Base-by-base conservation (phyloP, 2,113 vertebrate species). In the Mesembrinibis cayennensis region DNA sequence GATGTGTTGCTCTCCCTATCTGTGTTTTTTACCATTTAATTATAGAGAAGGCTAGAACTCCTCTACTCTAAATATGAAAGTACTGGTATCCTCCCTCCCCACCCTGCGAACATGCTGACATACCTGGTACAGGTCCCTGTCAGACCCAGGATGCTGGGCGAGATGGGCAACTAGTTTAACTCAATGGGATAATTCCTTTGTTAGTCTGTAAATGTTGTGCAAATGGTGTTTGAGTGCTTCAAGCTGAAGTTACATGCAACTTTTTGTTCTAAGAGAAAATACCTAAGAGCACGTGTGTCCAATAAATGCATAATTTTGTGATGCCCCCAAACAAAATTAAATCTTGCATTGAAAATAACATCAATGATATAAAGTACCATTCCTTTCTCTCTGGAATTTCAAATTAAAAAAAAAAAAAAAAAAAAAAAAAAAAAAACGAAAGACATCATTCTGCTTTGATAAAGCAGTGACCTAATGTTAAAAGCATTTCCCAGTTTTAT, bases 381-480 rank as follows among this genome's bases (percentile, higher is more conserved):
- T 94, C 30, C 30, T 77, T 97, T 69, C 34, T 91, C 32, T 77
- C 25, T 87, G 86, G 44, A 94, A 67, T 92, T 91, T 42, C 4
- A 2, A 82, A 85, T 77, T 34, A 3, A 65, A 69, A 62, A 59
- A 62, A 12, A 70, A 65, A 56, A 59, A n/a, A n/a, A 62, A 12
- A 17, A 62, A 12, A 70, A 65, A 56, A 59, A 40, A 69, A 69
- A 61, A 49, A 61, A 13, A 4, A 8, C 13, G 16, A 22, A 34
- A 79, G 61, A 26, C 34, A 42, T 38, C 8, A 10, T 56, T 93
- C 53, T 58, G 14, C 71, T 95, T 96, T 93, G 79, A 71, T 91
- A 89, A 71, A 94, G 30, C n/a, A 58, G 14, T 94, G 66, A 89
- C 40, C 56, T 97, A 70, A 97, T 92, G 73, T 82, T 93, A 79